Percentiles rank a stretch among this genome's conserved stretches.
Conservation (phyloP, 2,797 vertebrate genomes). For the Triplophysa yarkandensis region DNA sequence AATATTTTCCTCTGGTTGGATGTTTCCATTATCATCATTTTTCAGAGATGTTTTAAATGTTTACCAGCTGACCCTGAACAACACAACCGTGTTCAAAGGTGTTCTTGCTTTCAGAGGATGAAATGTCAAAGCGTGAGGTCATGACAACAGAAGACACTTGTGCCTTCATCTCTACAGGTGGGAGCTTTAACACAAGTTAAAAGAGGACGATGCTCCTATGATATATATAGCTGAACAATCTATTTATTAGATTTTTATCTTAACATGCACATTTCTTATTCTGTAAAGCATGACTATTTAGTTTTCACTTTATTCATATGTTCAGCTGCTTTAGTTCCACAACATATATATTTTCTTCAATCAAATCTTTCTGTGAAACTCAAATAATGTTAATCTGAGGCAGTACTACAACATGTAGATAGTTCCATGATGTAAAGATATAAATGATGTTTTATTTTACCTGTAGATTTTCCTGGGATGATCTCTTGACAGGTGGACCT, state of each 20-base stretch:
- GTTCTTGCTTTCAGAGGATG: constrained; percentile 54
- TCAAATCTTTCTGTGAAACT: background rate
- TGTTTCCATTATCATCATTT: background rate
- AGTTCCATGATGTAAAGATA: background rate
- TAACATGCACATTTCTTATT: background rate
- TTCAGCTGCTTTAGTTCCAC: background rate
- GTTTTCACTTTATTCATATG: background rate
- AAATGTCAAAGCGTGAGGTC: constrained; percentile 70
- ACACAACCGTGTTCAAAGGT: constrained; percentile 55
- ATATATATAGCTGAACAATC: background rate
- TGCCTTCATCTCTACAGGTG: constrained; percentile 57
- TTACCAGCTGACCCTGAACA: too few relatives aligned
- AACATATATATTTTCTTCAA: background rate
- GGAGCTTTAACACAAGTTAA: constrained; percentile 53
- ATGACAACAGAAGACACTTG: constrained; percentile 71
- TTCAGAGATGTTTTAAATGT: background rate
- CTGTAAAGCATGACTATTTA: background rate
- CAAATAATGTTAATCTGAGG: background rate
- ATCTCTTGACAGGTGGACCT: background rate
- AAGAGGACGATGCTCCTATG: background rate
- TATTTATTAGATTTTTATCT: background rate
- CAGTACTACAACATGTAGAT: background rate
- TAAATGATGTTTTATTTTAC: background rate
- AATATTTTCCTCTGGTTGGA: background rate
- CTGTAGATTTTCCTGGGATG: background rate